phyloP scores from a whole-genome alignment of 30 jellyfish, hydroid and myxozoan species.

The Pelagia noctiluca region DNA sequence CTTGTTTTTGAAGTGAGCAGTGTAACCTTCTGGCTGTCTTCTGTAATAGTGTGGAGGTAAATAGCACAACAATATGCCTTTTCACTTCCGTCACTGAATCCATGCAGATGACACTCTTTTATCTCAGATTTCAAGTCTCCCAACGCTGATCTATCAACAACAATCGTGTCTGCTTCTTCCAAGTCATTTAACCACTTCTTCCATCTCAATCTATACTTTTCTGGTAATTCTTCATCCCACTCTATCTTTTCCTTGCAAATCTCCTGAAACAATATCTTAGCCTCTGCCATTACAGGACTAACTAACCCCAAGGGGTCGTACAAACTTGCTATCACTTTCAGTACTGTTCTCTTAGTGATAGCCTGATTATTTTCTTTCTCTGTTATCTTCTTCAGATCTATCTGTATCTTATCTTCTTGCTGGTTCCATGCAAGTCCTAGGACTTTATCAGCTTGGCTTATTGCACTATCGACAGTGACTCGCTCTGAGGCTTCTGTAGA shows the following conservation, averaged over 20 bases:
- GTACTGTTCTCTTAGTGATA: constrained; percentile 29
- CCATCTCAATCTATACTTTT: background rate
- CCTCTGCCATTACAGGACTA: constrained; percentile 25
- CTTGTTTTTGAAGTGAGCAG: constrained; percentile 34
- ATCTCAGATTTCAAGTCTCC: background rate
- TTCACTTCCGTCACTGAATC: constrained; percentile 34
- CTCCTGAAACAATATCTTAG: constrained; percentile 27
- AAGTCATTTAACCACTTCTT: background rate
- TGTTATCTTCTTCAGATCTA: no score
- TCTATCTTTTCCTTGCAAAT: constrained; percentile 30
- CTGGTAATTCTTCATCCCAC: constrained; percentile 39
- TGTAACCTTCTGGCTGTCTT: background rate
- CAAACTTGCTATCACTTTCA: constrained; percentile 10
- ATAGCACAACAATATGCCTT: constrained; percentile 39
- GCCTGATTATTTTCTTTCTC: background rate
- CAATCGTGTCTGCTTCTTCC: background rate
- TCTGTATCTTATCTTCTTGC: no score
- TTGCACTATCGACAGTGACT: no score
- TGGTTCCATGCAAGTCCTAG: no score
- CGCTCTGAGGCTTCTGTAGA: no score
- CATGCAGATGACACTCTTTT: constrained; percentile 11
- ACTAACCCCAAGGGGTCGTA: constrained; percentile 50
- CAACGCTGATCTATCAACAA: background rate
- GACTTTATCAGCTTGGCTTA: no score
- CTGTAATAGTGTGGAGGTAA: constrained; percentile 16